These are phyloP conservation scores for Athripsodes cinereus DNA, from an alignment of 2,888 invertebrate species.

Conservation along the genomic window DNA sequence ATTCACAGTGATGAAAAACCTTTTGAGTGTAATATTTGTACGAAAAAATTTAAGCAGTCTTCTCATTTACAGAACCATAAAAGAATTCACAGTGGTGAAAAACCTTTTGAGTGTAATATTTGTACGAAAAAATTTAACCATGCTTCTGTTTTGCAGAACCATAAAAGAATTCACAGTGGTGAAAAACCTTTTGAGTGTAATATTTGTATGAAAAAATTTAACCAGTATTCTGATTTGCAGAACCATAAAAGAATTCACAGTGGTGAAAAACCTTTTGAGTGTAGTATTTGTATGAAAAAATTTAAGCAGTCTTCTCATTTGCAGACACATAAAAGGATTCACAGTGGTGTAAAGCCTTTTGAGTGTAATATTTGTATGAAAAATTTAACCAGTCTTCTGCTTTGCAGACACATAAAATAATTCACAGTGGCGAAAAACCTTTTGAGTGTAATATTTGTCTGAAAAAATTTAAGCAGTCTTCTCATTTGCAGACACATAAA, in stretches of 20 bases:
- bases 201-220: background rate
- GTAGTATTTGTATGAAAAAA: background rate
- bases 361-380: background rate
- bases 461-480: background rate
- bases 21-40: background rate
- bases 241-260: background rate
- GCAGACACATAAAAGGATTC: background rate
- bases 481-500: background rate
- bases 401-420: background rate
- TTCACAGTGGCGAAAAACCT: background rate
- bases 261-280: background rate
- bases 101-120: background rate
- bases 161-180: background rate
- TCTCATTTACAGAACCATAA: background rate
- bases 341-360: background rate
- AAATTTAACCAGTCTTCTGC: background rate
- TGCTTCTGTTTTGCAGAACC: background rate
- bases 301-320: background rate
- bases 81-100: background rate
- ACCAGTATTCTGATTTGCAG: background rate
- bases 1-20: background rate
- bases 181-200: background rate
- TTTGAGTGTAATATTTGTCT: background rate
- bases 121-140: background rate
- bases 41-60: background rate